A percentile compares a stretch with the other conserved stretches of the same genome.
Conservation (phyloP, 1,140 invertebrate genomes). For the Drosophila navojoa region DNA sequence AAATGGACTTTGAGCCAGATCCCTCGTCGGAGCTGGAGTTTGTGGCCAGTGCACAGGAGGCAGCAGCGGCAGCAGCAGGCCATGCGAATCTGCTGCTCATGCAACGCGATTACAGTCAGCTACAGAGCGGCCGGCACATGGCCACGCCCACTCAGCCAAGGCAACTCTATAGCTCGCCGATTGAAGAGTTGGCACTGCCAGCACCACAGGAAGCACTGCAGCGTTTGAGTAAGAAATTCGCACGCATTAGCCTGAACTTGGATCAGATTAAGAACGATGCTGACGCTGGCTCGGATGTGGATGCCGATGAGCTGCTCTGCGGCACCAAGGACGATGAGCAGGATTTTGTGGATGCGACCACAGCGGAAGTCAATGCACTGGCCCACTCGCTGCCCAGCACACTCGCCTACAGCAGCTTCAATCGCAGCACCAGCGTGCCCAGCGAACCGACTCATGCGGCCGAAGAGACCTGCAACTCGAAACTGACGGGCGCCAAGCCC, state of each 20-base stretch:
- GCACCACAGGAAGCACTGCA: conserved; percentile 65
- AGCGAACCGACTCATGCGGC: conserved; percentile 35
- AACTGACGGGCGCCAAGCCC: conserved; percentile 77
- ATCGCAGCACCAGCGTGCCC: conserved; percentile 62
- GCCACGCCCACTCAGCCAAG: conserved; percentile 43
- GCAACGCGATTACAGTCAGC: conserved; percentile 73
- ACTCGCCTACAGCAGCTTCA: conserved; percentile 56
- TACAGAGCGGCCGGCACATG: conserved; percentile 52
- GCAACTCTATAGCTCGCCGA: conserved; percentile 73
- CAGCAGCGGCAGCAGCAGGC: conserved; percentile 11
- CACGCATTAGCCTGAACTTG: conserved; percentile 71
- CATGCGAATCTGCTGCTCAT: conserved; percentile 68
- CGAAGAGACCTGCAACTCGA: conserved; percentile 47
- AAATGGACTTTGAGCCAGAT: conserved; percentile 83
- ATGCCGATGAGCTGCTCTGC: conserved; percentile 44
- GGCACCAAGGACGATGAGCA: conserved; percentile 24
- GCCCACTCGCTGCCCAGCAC: conserved; percentile 73
- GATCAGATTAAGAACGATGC: conserved; percentile 74
- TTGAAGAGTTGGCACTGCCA: conserved; percentile 58
- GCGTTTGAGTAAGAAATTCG: conserved; percentile 73
- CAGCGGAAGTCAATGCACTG: conserved; percentile 7
- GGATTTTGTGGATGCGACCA: conserved; percentile 10
- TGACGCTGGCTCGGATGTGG: conserved; percentile 29
- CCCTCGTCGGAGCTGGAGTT: conserved; percentile 76
- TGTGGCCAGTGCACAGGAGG: conserved; percentile 34